Base-by-base conservation (phyloP, 2,797 vertebrate species). In the Crenichthys baileyi region DNA sequence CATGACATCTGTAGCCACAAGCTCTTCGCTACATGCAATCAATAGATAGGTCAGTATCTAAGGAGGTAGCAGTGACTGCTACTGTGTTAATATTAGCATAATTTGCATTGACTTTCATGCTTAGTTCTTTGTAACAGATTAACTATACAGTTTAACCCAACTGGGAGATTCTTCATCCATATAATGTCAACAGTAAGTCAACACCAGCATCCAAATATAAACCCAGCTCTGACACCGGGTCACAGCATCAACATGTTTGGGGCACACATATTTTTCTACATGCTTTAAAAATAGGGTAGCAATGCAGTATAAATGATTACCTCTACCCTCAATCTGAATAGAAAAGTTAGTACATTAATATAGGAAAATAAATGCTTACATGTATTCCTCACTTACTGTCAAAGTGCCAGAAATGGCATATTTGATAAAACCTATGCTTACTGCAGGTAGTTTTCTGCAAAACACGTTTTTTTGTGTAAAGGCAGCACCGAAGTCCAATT, bases 181-280 rank as follows among this genome's bases (percentile, higher is more conserved):
- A 80, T 80, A 90, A 89, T 83, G 53, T 67, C 65, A 68, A 44
- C 74, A 92, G 94, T 91, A 94, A 94, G 78, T 75, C 79, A 91
- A 94, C 88, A 93, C 91, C 89, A 75, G 76, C 71, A 75, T 61
- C 87, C 90, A 90, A 92, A 93, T 92, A 94, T 94, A 94, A 85
- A 83, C 76, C 75, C 4, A 29, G 83, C 85, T 88, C 79, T 83
- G 50, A 81, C 85, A 89, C 78, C 76, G 74, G 77, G 85, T 93
- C 80, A 90, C 75, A 79, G 86, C 13, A 56, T 83, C 88, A 84
- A 81, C 81, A 88, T 80, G 87, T 85, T 88, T 81, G 84, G 79
- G 68, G 78, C 70, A 56, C 53, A 77, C 50, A 70, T 53, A 61
- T 72, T 80, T 79, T 81, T 51, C 81, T 39, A 61, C 41, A 71